Evolutionary conservation across 2,888 invertebrate genomes (phyloP).

Genomic region (Holacanthella duospinosa): DNA sequence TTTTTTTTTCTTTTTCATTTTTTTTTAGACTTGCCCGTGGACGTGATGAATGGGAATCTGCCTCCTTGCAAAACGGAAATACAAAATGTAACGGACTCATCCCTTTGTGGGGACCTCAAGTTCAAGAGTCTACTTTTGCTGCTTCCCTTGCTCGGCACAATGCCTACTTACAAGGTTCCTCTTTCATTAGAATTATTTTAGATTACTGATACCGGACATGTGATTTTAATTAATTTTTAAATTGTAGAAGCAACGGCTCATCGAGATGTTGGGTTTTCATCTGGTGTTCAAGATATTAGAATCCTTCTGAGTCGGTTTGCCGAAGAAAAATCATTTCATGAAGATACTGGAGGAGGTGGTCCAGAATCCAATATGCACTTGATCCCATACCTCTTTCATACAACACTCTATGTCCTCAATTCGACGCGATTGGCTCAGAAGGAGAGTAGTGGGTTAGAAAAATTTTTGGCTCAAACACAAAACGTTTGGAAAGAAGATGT

Average conservation of each 20-base stretch:
- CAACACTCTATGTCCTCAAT: constrained; percentile 86
- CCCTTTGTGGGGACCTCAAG: constrained; percentile 92
- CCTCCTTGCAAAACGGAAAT: constrained; percentile 93
- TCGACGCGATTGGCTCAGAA: constrained; percentile 49
- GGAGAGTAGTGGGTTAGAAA: constrained; percentile 31
- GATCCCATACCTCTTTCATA: constrained; percentile 84
- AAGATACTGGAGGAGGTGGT: constrained; percentile 93
- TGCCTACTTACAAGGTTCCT: constrained; percentile 57
- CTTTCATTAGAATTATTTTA: neutral
- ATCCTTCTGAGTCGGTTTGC: constrained; percentile 77
- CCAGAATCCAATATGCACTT: constrained; percentile 96
- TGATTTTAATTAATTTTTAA: neutral
- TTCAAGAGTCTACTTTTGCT: constrained; percentile 83
- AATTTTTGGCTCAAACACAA: constrained; percentile 26
- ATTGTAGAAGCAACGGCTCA: constrained; percentile 19
- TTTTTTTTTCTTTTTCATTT: neutral
- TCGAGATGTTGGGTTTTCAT: constrained; percentile 64
- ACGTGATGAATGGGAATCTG: constrained; percentile 96
- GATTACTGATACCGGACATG: neutral
- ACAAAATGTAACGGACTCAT: constrained; percentile 93
- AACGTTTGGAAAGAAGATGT: constrained; percentile 58
- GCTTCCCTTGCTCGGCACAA: constrained; percentile 86
- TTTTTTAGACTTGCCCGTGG: constrained; percentile 49
- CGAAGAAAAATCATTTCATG: constrained; percentile 89
- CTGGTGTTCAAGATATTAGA: constrained; percentile 87